These are phyloP conservation scores for Cyphomyrus plagiostoma DNA, from an alignment of 2,113 vertebrate genomes.

Conservation along the genomic window DNA sequence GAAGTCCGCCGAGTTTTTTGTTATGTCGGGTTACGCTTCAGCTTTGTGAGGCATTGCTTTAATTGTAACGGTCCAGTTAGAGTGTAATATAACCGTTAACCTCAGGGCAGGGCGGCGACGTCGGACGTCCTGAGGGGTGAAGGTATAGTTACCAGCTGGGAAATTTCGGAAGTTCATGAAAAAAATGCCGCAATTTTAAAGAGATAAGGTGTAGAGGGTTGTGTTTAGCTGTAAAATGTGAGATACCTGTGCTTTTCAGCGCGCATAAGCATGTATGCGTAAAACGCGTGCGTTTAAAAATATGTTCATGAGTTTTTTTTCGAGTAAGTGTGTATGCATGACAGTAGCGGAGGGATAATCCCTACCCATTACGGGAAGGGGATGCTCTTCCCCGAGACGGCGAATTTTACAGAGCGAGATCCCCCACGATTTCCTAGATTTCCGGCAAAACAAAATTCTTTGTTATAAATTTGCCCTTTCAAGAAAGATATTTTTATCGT, in stretches of 20 bases:
- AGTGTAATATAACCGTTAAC: not conserved
- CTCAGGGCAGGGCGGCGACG: not conserved
- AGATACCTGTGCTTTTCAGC: not conserved
- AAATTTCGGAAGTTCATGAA: not conserved
- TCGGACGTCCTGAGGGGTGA: not conserved
- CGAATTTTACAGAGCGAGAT: not conserved
- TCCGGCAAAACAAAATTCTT: not conserved
- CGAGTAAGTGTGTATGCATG: not conserved
- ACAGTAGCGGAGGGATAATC: not conserved
- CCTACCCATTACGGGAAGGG: not conserved
- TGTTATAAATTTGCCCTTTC: not conserved
- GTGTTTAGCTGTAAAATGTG: conserved; percentile 9
- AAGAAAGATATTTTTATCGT: not conserved
- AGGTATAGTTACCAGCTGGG: not conserved
- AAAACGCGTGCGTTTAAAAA: conserved; percentile 6
- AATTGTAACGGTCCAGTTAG: not conserved
- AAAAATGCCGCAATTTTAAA: not conserved
- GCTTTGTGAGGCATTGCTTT: not conserved
- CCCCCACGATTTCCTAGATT: not conserved
- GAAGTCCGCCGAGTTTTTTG: not conserved
- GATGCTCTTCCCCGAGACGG: not conserved
- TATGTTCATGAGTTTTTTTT: not conserved
- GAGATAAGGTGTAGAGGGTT: not conserved
- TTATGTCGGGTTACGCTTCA: not conserved
- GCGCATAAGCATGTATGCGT: conserved; percentile 34